Base-by-base conservation (phyloP, 2,888 invertebrate species). In the Amitus sp. region DNA sequence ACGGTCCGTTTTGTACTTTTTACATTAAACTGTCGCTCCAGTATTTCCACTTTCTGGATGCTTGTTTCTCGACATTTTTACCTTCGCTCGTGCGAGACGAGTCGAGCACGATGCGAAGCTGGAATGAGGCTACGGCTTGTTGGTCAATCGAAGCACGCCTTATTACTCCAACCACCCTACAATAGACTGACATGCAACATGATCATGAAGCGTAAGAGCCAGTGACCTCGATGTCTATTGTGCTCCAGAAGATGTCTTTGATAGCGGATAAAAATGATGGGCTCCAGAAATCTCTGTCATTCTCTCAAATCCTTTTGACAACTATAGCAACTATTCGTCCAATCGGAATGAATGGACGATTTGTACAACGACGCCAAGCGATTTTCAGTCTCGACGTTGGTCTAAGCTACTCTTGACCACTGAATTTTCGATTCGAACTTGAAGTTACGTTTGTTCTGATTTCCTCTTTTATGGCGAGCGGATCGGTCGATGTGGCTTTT, bases 1-100 rank as follows among this genome's bases (percentile, higher is more conserved):
- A 68, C 61, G 68, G 65, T 63, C 63, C 65, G 64, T 68, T 68
- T 65, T 60, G 42, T 62, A 64, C 62, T 47, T 30, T 47, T 66
- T 61, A 61, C 57, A 45, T 49, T 53, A 37, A 17, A 17, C 9
- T 3, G 47, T 12, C 17, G 58, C 19, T 10, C 10, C 53, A 28
- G 33, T 30, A 51, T 66, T 47, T n/a, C n/a, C n/a, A n/a, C n/a
- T n/a, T n/a, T n/a, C n/a, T n/a, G n/a, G 7, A 17, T 47, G 30
- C 4, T 7, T 45, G 49, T 18, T 20, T 2, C 10, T 15, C 47
- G 33, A 18, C 13, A 33, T 33, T 47, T 47, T 47, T 33, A 5
- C 45, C 27, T 13, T 15, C 13, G 23, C 13, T 15, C 27, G 45
- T 54, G 46, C 45, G 58, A 59, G 57, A 62, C 63, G 65, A 64